phyloP scores from a whole-genome alignment of 2,113 vertebrate species.

The Sporophila hypoxantha region DNA sequence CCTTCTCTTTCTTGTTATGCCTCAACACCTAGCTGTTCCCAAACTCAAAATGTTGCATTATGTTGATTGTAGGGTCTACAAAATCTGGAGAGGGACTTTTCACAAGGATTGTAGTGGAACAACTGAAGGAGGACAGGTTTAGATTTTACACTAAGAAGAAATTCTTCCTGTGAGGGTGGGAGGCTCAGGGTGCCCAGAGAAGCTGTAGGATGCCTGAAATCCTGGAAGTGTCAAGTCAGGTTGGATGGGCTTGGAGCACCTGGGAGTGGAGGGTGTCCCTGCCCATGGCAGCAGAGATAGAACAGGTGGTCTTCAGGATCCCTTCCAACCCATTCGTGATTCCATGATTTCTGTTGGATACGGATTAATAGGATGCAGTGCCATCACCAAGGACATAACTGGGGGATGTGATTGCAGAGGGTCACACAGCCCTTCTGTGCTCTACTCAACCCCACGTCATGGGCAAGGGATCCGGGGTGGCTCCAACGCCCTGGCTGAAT shows the following conservation, averaged over 20 bases:
- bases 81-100: neutral
- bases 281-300: neutral
- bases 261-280: neutral
- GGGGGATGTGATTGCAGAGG: neutral
- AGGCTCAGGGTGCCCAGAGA: neutral
- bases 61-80: neutral
- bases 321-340: neutral
- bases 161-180: neutral
- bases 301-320: neutral
- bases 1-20: neutral
- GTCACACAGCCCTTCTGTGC: neutral
- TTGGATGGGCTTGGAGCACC: fast-evolving
- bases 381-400: fast-evolving
- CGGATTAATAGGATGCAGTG: fast-evolving
- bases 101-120: neutral
- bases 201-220: neutral
- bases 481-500: neutral
- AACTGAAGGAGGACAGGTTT: neutral
- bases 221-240: neutral
- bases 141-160: neutral
- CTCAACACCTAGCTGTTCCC: neutral
- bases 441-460: fast-evolving
- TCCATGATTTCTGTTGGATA: neutral
- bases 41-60: neutral
- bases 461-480: neutral